phyloP scores from a whole-genome alignment of 2,113 vertebrate species.

The Asarcornis scutulata region DNA sequence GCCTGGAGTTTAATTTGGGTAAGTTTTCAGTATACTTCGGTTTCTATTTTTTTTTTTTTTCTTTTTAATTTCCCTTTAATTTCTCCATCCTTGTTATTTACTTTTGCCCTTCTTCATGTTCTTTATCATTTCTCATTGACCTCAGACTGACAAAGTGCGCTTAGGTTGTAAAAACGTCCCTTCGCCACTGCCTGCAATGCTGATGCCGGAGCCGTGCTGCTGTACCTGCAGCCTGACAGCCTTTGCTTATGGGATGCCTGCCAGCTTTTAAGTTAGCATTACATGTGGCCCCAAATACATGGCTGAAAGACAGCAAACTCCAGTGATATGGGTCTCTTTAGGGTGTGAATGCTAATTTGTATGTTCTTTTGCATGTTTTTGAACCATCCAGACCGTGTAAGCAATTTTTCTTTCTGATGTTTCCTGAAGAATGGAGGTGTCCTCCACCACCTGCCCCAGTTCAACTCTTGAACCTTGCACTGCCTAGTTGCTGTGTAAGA shows the following conservation, averaged over 20 bases:
- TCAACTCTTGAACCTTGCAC: background rate
- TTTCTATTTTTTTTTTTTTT: background rate
- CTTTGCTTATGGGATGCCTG: fast-evolving
- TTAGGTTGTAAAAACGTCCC: background rate
- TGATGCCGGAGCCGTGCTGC: background rate
- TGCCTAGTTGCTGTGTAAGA: background rate
- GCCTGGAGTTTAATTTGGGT: slow-evolving; percentile 47
- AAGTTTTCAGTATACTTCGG: slow-evolving; percentile 23
- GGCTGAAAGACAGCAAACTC: background rate
- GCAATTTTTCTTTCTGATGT: slow-evolving; percentile 19
- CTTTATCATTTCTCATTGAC: background rate
- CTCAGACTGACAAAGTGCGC: background rate
- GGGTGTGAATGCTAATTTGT: background rate
- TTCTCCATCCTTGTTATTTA: background rate
- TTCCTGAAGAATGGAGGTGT: background rate
- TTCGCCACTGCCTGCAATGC: background rate
- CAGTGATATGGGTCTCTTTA: background rate
- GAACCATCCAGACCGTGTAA: background rate
- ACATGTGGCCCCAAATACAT: background rate
- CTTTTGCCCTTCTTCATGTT: background rate
- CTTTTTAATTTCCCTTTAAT: background rate
- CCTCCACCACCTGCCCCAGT: background rate
- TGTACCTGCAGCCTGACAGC: background rate
- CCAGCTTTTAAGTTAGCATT: background rate
- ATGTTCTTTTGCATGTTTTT: background rate